Percentiles rank a stretch among this genome's conserved stretches.
Evolutionary conservation across 2,113 vertebrate species (phyloP).

Genomic region (Ascaphus truei): DNA sequence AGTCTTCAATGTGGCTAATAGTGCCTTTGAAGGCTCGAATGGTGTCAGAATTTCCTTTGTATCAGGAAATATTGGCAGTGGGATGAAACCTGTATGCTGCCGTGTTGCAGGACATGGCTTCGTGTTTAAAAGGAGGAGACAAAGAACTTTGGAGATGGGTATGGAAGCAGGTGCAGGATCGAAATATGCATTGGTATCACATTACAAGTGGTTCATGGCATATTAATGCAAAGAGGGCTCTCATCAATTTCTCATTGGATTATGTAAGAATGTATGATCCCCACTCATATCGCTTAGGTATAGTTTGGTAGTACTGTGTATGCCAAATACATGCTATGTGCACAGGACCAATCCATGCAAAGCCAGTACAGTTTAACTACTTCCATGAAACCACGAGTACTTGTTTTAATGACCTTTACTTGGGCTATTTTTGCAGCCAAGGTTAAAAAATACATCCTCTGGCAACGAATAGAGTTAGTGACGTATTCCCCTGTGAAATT

Average conservation of each 20-base stretch:
- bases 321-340: no score
- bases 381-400: no score
- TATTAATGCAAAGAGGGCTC: no score
- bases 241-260: neutral
- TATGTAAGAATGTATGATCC: neutral
- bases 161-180: constrained; percentile 36
- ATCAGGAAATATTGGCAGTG: constrained; percentile 11
- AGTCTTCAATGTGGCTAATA: constrained; percentile 60
- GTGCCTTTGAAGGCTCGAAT: constrained; percentile 51
- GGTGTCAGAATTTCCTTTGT: constrained; percentile 42
- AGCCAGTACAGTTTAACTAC: no score
- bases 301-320: no score
- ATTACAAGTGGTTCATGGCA: no score
- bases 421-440: no score
- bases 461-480: no score
- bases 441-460: no score
- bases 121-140: neutral
- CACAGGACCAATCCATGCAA: neutral
- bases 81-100: constrained; percentile 17
- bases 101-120: neutral
- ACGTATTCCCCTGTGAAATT: no score
- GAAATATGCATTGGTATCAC: no score
- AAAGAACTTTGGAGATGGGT: constrained; percentile 31
- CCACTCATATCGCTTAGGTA: neutral
- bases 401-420: no score